A percentile compares a stretch with the other conserved stretches of the same genome.
Evolutionary conservation across 1,140 invertebrate genomes (phyloP).

Genomic region (Danaus melanippus): DNA sequence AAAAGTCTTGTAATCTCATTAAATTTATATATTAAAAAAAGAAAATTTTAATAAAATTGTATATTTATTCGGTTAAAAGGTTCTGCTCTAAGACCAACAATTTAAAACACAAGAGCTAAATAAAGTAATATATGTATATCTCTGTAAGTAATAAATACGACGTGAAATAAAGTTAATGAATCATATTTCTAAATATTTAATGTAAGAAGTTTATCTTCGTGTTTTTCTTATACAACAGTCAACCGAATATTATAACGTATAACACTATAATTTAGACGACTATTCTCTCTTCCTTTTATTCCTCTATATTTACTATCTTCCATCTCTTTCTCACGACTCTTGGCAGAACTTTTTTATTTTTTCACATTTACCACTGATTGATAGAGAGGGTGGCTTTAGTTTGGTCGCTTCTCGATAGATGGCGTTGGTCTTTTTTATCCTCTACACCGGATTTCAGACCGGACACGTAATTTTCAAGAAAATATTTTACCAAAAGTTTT

Average conservation of each 20-base stretch:
- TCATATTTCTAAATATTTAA: conserved; percentile 11
- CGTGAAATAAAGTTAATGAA: not conserved
- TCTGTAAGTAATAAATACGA: too few relatives aligned
- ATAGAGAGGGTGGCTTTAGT: conserved; percentile 21
- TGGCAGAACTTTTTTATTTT: conserved; percentile 39
- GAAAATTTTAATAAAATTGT: too few relatives aligned
- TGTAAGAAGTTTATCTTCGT: conserved; percentile 17
- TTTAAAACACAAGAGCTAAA: too few relatives aligned
- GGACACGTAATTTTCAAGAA: not conserved
- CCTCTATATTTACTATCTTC: conserved; percentile 15
- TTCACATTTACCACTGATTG: conserved; percentile 45
- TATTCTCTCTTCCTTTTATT: conserved; percentile 24
- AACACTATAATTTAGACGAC: conserved; percentile 58
- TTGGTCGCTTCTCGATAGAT: conserved; percentile 18
- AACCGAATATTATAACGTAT: conserved; percentile 56
- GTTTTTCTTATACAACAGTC: conserved; percentile 25
- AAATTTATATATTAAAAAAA: too few relatives aligned
- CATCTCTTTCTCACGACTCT: conserved; percentile 32
- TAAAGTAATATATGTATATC: too few relatives aligned
- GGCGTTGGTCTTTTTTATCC: conserved; percentile 10
- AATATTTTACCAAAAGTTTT: too few relatives aligned
- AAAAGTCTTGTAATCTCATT: not conserved
- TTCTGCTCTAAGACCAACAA: too few relatives aligned
- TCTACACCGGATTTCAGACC: conserved; percentile 2
- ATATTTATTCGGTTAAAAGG: too few relatives aligned